Base-by-base conservation (phyloP, 2,888 invertebrate species). In the Archaeoteleia sp. region DNA sequence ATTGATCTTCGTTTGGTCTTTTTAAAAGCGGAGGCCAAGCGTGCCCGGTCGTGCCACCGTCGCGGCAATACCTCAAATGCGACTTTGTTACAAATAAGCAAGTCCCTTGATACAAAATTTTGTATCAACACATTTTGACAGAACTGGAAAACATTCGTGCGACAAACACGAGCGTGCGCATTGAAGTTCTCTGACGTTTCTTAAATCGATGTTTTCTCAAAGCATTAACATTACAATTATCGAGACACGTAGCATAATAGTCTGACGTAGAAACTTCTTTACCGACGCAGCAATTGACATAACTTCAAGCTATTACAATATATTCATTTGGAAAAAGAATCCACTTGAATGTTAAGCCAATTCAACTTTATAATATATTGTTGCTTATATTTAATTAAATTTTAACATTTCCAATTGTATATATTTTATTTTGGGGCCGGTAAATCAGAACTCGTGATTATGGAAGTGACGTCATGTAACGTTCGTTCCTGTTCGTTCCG, bases 71-170 rank as follows among this genome's bases (percentile, higher is more conserved):
- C 15, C 20, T 40, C 14, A 23, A 34, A 43, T 34, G 14, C 3
- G 8, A 15, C 20, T 0, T 6, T 7, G 29, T 12, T 42, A 60
- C 58, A 45, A 43, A 65, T 46, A 54, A 48, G 32, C 53, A 34
- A 42, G 39, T 39, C 17, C 10, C 42, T 29, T 32, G n/a, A 65
- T 39, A 23, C 23, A 51, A 62, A 58, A 46, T 66, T 67, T 66
- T 45, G 67, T 70, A 71, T 72, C 62, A 43, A 62, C 57, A 53
- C 71, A 71, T 73, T 74, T 75, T 74, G 75, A 76, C 74, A 74
- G 74, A 20, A 42, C 34, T 43, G 54, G 30, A 63, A 71, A 70
- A 69, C 66, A 67, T 67, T 70, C 54, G 51, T 40, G 54, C 20
- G 42, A 42, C 48, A 46, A 34, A 15, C 35, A 9, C 65, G 70